A percentile compares a stretch with the other conserved stretches of the same genome.
phyloP scores from a whole-genome alignment of 2,113 vertebrate genomes.

The Mormyrus lacerda region DNA sequence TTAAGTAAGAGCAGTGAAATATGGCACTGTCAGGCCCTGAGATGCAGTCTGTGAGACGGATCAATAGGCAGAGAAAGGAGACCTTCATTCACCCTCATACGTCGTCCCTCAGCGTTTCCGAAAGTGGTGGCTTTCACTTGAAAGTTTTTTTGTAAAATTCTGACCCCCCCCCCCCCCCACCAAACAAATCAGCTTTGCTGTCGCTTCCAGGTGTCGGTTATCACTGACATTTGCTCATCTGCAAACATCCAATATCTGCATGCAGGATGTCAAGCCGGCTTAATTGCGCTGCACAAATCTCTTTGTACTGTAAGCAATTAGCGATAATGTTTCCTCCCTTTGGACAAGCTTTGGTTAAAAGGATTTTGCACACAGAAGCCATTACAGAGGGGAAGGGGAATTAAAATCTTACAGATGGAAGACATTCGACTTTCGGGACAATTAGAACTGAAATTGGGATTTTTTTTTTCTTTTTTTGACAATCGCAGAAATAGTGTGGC shows the following conservation, averaged over 20 bases:
- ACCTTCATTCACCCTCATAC: conserved; percentile 18
- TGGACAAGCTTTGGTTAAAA: conserved; percentile 10
- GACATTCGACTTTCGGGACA: not conserved
- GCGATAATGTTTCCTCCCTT: not conserved
- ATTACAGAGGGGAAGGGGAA: conserved; percentile 9
- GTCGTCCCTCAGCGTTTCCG: conserved; percentile 21
- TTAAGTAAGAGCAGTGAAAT: conserved; percentile 40
- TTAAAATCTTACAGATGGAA: conserved; percentile 13
- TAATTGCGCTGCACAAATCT: not conserved
- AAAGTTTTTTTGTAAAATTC: conserved; percentile 33
- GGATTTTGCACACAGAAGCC: not conserved
- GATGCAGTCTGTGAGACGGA: conserved; percentile 26
- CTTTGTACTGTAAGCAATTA: conserved; percentile 7
- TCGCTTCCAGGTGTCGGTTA: conserved; percentile 26
- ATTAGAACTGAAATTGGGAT: not conserved
- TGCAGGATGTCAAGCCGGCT: not conserved
- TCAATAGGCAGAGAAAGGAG: conserved; percentile 40
- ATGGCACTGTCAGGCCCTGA: conserved; percentile 23
- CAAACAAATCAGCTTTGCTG: not conserved
- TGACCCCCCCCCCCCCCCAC: conserved; percentile 19
- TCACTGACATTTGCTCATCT: conserved; percentile 32
- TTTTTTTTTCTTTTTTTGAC: not conserved
- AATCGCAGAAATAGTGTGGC: not conserved
- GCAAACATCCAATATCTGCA: conserved; percentile 26
- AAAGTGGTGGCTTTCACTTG: conserved; percentile 29